Percentiles rank a stretch among this genome's conserved stretches.
phyloP scores from a whole-genome alignment of 1,140 invertebrate species.

The Tetragnatha versicolor region DNA sequence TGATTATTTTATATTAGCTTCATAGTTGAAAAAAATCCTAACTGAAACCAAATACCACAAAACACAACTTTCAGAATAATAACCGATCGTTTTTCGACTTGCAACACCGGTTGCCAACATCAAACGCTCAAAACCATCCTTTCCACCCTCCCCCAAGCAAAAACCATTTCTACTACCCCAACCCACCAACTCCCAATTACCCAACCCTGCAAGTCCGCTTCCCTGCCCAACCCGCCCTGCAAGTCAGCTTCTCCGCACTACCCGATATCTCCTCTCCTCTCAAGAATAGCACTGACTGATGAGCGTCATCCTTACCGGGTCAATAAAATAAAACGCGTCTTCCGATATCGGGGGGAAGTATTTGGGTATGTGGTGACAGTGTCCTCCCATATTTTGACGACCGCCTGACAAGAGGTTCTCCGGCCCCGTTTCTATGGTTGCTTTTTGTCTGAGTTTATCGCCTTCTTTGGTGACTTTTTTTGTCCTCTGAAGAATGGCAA shows the following conservation, averaged over 20 bases:
- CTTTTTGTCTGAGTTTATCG: background rate
- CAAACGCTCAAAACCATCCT: too few species aligned
- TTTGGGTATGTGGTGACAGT: conserved; percentile 36
- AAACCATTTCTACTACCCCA: background rate
- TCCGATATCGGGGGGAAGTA: conserved; percentile 35
- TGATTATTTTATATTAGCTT: too few species aligned
- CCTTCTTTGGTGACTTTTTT: too few species aligned
- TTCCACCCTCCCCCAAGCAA: too few species aligned
- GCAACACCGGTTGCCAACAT: too few species aligned
- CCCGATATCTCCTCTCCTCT: background rate
- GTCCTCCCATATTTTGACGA: conserved; percentile 44
- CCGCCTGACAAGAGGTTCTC: background rate
- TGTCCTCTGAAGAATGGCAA: too few species aligned
- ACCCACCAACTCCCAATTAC: background rate
- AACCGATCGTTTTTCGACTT: too few species aligned
- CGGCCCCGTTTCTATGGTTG: too few species aligned
- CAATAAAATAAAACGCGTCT: conserved; percentile 40
- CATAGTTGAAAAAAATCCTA: too few species aligned
- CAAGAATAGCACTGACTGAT: background rate
- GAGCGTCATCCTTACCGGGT: background rate
- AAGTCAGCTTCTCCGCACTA: background rate
- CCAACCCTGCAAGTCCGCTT: background rate
- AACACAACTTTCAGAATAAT: too few species aligned
- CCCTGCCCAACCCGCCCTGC: background rate
- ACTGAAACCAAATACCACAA: too few species aligned